These are phyloP conservation scores for Mythimna vitellina DNA, from an alignment of 2,888 invertebrate species.

Conservation along the genomic window DNA sequence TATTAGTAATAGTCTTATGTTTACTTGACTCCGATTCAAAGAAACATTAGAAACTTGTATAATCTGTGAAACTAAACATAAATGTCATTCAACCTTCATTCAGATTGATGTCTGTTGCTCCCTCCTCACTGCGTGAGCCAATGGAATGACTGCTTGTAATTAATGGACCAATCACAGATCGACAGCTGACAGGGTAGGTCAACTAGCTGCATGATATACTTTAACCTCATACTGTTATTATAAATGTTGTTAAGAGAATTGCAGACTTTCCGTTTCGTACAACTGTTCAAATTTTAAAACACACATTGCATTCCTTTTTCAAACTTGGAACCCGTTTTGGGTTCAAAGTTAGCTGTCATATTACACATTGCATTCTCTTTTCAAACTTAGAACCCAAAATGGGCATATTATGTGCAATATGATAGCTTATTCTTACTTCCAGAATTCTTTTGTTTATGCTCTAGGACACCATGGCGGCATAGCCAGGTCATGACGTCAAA, in stretches of 20 bases:
- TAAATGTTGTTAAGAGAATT: constrained; percentile 27
- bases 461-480: too few species aligned
- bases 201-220: constrained; percentile 40
- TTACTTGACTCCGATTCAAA: background rate
- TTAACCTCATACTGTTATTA: constrained; percentile 40
- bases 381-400: too few species aligned
- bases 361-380: background rate
- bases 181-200: constrained; percentile 58
- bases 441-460: too few species aligned
- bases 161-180: constrained; percentile 58
- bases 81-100: constrained; percentile 55
- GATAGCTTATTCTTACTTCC: too few species aligned
- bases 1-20: background rate
- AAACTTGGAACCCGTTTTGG: background rate
- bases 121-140: constrained; percentile 42
- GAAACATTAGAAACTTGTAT: constrained; percentile 3
- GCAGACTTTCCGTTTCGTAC: background rate
- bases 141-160: constrained; percentile 55
- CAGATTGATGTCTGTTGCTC: constrained; percentile 51
- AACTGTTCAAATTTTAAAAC: background rate
- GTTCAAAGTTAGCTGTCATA: too few species aligned
- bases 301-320: background rate
- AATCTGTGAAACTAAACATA: constrained; percentile 3
- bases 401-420: too few species aligned
- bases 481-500: too few species aligned